These are phyloP conservation scores for Pipistrellus pipistrellus DNA, from an alignment of 2,797 vertebrate species.

Conservation along the genomic window DNA sequence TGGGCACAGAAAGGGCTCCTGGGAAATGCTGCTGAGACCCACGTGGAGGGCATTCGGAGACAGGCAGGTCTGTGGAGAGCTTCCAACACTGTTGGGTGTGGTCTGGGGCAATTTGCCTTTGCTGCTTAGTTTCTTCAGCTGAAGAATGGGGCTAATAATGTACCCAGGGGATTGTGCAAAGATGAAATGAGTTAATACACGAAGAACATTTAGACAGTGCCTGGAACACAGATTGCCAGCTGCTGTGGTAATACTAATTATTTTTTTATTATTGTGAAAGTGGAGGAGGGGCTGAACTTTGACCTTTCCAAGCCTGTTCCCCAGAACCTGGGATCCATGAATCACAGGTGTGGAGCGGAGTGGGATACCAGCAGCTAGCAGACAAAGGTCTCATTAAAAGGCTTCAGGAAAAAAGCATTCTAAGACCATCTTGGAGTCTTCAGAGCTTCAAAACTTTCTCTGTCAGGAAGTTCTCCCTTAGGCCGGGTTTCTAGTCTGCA, in stretches of 20 bases:
- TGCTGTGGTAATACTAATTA: not conserved
- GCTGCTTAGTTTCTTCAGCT: not conserved
- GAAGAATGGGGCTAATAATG: not conserved
- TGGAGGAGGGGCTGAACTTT: not conserved
- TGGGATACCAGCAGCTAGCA: not conserved
- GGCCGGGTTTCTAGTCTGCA: not conserved
- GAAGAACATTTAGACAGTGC: not conserved
- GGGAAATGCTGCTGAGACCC: not conserved
- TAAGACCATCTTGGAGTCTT: not conserved
- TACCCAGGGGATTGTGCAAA: not conserved
- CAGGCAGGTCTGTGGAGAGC: not conserved
- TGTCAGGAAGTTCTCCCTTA: not conserved
- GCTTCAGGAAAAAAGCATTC: not conserved
- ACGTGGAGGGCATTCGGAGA: not conserved
- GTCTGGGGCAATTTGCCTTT: not conserved
- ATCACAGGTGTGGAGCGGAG: not conserved
- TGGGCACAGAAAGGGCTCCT: not conserved
- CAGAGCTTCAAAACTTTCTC: not conserved
- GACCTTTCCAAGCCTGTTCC: not conserved
- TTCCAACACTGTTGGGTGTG: not conserved
- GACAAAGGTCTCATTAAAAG: not conserved
- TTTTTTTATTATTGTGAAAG: constrained; percentile 41
- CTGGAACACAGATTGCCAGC: not conserved
- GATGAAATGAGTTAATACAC: not conserved
- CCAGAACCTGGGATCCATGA: not conserved